phyloP scores from a whole-genome alignment of 2,113 vertebrate species.

The Clarias macrocephalus region DNA sequence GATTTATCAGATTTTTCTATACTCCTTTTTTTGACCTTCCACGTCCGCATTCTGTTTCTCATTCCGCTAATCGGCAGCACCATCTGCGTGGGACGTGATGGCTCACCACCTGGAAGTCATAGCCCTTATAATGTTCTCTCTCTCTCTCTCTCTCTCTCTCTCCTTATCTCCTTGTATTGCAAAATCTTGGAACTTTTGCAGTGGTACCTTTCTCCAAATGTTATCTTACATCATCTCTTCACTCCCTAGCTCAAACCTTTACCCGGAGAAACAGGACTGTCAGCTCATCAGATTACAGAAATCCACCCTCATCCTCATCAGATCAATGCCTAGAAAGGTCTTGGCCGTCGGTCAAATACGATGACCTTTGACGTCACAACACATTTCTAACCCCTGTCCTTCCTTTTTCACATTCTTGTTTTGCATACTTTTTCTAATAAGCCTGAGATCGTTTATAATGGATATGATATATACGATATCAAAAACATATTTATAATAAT shows the following conservation, averaged over 20 bases:
- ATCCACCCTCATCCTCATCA: conserved; percentile 10
- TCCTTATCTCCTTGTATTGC: conserved; percentile 64
- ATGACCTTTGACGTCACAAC: neutral
- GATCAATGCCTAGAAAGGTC: neutral
- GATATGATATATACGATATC: neutral
- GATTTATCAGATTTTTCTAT: conserved; percentile 5
- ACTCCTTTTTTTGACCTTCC: conserved; percentile 52
- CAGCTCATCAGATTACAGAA: conserved; percentile 13
- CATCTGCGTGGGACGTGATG: conserved; percentile 32
- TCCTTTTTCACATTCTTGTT: neutral
- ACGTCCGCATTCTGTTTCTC: conserved; percentile 38
- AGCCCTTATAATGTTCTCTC: conserved; percentile 5
- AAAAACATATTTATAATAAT: neutral
- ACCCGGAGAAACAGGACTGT: neutral
- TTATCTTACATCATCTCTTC: conserved; percentile 23
- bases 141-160: neutral
- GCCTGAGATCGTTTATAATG: neutral
- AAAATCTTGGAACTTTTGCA: conserved; percentile 50
- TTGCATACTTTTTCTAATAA: neutral
- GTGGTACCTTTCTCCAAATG: neutral
- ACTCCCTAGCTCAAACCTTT: neutral
- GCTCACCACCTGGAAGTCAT: conserved; percentile 35
- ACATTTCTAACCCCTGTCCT: neutral
- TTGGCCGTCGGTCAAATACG: neutral
- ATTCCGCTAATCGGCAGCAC: conserved; percentile 49